Conservation (phyloP, 2,888 invertebrate genomes). For the Chaitophorus viminalis region DNA sequence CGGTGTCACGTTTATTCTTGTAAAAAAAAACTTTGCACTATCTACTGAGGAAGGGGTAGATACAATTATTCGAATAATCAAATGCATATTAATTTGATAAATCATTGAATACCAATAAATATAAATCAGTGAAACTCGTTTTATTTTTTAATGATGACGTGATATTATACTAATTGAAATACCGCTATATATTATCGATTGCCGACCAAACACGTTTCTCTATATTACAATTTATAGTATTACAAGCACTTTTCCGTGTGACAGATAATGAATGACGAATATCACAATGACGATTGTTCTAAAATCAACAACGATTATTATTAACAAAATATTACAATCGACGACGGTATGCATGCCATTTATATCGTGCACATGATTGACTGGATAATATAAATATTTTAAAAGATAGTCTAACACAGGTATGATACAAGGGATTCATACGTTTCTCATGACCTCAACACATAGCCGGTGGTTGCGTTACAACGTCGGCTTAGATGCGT, state of each 20-base stretch:
- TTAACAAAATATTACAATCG: background rate
- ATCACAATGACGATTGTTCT: background rate
- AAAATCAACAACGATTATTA: background rate
- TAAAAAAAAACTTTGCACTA: background rate
- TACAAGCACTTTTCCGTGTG: background rate
- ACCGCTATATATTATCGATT: too few species aligned
- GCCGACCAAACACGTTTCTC: background rate
- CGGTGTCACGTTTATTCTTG: background rate
- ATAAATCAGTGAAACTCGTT: background rate
- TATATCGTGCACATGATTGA: too few species aligned
- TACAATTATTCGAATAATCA: background rate
- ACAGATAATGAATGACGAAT: background rate
- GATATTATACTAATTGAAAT: background rate
- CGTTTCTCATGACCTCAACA: background rate
- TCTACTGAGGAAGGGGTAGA: too few species aligned
- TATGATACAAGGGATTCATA: background rate
- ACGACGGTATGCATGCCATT: background rate
- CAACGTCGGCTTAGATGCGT: background rate
- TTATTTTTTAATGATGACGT: background rate
- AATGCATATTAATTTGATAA: background rate
- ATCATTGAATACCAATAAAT: background rate
- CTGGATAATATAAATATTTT: too few species aligned
- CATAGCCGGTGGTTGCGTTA: background rate
- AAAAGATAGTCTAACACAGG: too few species aligned
- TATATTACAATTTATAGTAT: background rate